Percentiles rank a stretch among this genome's conserved stretches.
phyloP scores from a whole-genome alignment of 2,888 invertebrate species.

The Drosophila lacicola region DNA sequence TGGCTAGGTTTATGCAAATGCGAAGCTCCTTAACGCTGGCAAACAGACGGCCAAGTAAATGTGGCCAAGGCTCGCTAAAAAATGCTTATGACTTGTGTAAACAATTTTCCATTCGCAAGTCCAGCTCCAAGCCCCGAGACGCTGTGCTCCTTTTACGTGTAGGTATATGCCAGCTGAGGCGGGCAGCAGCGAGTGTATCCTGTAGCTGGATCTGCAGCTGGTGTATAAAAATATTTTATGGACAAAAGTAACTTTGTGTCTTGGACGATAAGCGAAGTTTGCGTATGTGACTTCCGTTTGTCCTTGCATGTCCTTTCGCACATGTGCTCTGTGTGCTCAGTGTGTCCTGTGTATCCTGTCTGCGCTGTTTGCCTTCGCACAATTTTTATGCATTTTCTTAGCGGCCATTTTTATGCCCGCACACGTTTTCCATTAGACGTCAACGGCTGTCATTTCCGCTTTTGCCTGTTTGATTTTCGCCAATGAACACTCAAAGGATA shows the following conservation, averaged over 20 bases:
- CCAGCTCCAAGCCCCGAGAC: conserved; percentile 9
- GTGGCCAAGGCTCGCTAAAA: conserved; percentile 70
- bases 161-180: conserved; percentile 57
- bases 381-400: conserved; percentile 83
- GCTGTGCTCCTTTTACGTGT: conserved; percentile 63
- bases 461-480: conserved; percentile 58
- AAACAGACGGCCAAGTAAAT: conserved; percentile 62
- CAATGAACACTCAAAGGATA: conserved; percentile 40
- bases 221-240: conserved; percentile 74
- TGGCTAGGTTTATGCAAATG: conserved; percentile 75
- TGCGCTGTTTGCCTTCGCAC: conserved; percentile 53
- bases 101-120: conserved; percentile 61
- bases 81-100: conserved; percentile 80
- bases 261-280: conserved; percentile 66
- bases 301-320: conserved; percentile 68
- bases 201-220: conserved; percentile 47
- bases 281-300: conserved; percentile 77
- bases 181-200: conserved; percentile 15
- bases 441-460: conserved; percentile 68
- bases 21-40: conserved; percentile 66
- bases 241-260: conserved; percentile 75
- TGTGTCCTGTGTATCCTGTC: conserved; percentile 3
- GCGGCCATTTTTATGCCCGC: conserved; percentile 83
- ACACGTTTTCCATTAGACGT: conserved; percentile 84
- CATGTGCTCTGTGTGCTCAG: conserved; percentile 2